Evolutionary conservation across 2,888 invertebrate genomes (phyloP), one percentile per base, ranked within the genome.

Genomic region (Athripsodes cinereus): DNA sequence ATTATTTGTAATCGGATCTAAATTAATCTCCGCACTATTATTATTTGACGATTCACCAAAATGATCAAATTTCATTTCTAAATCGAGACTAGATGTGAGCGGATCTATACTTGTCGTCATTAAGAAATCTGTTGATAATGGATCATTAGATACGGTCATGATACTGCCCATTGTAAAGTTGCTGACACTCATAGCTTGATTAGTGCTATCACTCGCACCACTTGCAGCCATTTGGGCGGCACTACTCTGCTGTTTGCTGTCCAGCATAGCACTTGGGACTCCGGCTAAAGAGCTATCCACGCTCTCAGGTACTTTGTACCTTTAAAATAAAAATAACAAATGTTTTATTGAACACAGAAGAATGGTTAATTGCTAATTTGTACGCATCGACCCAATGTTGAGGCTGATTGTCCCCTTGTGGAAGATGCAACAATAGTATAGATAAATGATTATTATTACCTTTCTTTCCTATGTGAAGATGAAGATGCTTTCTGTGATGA

Each of bases 11-110:
- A 53, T 57, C 21, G 20, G 31, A 22, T 53, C 54, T n/a, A 49
- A 26, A 26, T 55, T 52, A 26, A 44, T 50, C 18, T 61, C 59
- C n/a, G 57, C 26, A 18, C 61, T 61, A 10, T 49, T 60, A 10
- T 49, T 60, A 40, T 40, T 3, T 1, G 62, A 53, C 0, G 76
- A 75, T 65, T 82, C 81, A 0, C 83, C 84, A 63, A 84, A 84
- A 67, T 84, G 82, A 66, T 84, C 83, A 62, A 83, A 83, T 65
- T 83, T 84, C 69, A 84, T 84, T 65, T 83, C 83, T 52, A 84
- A 70, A 66, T 78, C 76, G 48, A 74, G 72, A 57, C 78, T 78
- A 1, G 75, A 72, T 0, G 74, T 74, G 20, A 74, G 47, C 0
- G 74, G 62, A 18, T 74, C 78, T 0, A 71, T 76, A 21, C 77